Evolutionary conservation across 2,888 invertebrate genomes (phyloP).

Genomic region (Macrostomum cliftonense): DNA sequence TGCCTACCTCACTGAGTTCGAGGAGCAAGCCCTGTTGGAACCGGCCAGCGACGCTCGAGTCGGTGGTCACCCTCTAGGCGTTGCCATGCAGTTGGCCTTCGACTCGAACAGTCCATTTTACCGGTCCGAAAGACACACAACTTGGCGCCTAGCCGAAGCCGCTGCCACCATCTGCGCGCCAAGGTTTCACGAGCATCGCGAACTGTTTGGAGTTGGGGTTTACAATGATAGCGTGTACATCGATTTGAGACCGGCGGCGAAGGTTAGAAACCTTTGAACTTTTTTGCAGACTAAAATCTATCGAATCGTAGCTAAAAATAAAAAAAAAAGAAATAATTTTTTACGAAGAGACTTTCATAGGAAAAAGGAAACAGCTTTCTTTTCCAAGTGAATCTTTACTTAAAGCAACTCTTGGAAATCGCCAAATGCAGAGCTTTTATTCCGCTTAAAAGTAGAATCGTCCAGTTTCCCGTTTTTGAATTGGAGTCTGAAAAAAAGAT

Average conservation of each 20-base stretch:
- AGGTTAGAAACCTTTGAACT: too few species aligned
- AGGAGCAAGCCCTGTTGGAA: conserved; percentile 15
- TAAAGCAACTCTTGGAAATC: too few species aligned
- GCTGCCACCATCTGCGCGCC: conserved; percentile 19
- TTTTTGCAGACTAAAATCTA: too few species aligned
- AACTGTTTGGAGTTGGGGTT: conserved; percentile 17
- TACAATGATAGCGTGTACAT: conserved; percentile 18
- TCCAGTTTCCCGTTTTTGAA: too few species aligned
- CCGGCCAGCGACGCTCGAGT: conserved; percentile 16
- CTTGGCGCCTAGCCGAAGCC: conserved; percentile 14
- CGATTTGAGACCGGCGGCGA: conserved; percentile 15
- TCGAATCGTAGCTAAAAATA: too few species aligned
- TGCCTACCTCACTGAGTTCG: conserved; percentile 17
- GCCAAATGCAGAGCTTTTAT: too few species aligned
- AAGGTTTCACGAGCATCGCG: conserved; percentile 13
- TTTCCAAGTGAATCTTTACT: too few species aligned
- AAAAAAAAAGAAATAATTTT: too few species aligned
- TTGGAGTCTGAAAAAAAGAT: too few species aligned
- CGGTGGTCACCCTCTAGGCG: conserved; percentile 16
- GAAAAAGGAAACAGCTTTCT: too few species aligned
- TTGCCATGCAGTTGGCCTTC: conserved; percentile 17
- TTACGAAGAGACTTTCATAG: too few species aligned
- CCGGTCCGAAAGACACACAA: conserved; percentile 1
- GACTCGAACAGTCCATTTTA: neutral
- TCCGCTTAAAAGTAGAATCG: too few species aligned